Evolutionary conservation across 2,797 vertebrate genomes (phyloP).

Genomic region (Platalea minor): DNA sequence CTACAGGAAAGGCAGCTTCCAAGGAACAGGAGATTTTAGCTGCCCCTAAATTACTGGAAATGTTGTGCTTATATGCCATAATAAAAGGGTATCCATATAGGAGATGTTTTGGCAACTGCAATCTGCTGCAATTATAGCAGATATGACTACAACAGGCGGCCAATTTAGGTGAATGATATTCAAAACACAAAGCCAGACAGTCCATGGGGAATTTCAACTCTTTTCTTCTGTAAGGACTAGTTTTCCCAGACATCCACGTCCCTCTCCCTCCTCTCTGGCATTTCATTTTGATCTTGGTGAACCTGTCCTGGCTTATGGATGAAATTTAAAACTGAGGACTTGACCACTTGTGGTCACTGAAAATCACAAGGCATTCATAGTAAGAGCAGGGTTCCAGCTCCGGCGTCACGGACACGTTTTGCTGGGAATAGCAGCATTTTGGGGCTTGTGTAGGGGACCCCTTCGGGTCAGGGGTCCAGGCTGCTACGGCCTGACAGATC

Average conservation of each 20-base stretch:
- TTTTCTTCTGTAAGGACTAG: conserved; percentile 39
- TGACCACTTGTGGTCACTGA: conserved; percentile 5
- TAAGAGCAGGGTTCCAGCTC: neutral
- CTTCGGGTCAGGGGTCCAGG: neutral
- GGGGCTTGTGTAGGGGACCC: neutral
- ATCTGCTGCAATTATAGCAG: conserved; percentile 60
- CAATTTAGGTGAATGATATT: neutral
- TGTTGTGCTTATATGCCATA: conserved; percentile 35
- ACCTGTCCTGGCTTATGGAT: conserved; percentile 10
- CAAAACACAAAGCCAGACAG: conserved; percentile 39
- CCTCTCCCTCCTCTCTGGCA: neutral
- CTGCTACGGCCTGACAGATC: neutral
- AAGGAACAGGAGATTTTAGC: conserved; percentile 33
- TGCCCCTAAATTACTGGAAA: conserved; percentile 59
- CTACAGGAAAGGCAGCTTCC: neutral
- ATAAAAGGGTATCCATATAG: conserved; percentile 35
- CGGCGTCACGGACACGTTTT: rapidly evolving
- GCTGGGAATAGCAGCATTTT: neutral
- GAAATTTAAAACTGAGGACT: neutral
- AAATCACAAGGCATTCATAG: conserved; percentile 30
- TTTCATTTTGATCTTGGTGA: conserved; percentile 38
- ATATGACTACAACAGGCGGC: neutral
- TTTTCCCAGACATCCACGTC: conserved; percentile 9
- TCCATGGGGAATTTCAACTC: conserved; percentile 18
- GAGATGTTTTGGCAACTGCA: conserved; percentile 36